These are phyloP conservation scores for Aphaenogaster rudis DNA, from an alignment of 1,140 invertebrate genomes.

Conservation along the genomic window DNA sequence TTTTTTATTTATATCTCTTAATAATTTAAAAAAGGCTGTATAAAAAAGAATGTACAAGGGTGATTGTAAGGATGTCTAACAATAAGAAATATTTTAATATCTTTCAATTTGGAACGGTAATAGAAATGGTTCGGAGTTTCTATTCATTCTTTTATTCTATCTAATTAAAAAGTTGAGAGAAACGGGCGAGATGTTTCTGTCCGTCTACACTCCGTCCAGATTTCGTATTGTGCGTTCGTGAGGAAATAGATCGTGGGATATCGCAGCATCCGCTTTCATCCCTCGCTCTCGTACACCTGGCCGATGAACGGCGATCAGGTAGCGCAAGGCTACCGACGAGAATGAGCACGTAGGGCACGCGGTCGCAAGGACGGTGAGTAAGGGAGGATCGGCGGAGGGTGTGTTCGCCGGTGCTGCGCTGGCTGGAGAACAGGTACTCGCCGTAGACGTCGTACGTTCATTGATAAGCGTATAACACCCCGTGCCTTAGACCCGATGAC, in stretches of 20 bases:
- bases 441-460: conserved; percentile 85
- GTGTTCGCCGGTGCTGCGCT: conserved; percentile 71
- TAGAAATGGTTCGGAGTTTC: no score
- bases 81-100: no score
- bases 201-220: not conserved
- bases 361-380: conserved; percentile 69
- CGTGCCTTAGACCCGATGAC: conserved; percentile 77
- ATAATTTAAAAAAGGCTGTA: no score
- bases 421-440: conserved; percentile 79
- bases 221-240: not conserved
- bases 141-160: no score
- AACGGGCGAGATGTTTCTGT: not conserved
- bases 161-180: not conserved
- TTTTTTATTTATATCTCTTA: no score
- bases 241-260: not conserved
- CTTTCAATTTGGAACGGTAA: no score
- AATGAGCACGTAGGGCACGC: conserved; percentile 63
- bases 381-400: conserved; percentile 69
- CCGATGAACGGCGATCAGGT: conserved; percentile 52
- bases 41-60: no score
- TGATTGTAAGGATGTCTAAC: no score
- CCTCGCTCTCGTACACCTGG: conserved; percentile 3
- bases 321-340: conserved; percentile 47
- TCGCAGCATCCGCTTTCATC: conserved; percentile 15
- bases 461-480: conserved; percentile 84